Base-by-base conservation (phyloP, 2,888 invertebrate species). In the Belgica antarctica region DNA sequence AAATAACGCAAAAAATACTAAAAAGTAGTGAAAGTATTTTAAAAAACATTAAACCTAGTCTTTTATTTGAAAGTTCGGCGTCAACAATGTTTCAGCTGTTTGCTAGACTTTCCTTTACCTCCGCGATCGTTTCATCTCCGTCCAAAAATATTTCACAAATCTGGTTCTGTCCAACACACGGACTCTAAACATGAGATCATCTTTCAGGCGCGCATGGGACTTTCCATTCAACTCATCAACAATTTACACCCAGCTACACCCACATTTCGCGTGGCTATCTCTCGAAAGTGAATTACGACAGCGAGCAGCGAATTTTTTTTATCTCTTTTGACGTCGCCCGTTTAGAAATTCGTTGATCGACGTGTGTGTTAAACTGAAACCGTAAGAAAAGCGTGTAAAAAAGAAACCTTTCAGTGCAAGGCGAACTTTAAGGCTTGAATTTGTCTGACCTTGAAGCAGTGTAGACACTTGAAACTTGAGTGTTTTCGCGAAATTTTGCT, bases 21-120 rank as follows among this genome's bases (percentile, higher is more conserved):
- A 41, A 41, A 31, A 31, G 10, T 31, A 4, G 10, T 31, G 31
- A 31, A 31, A 31, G 2, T 41, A 15, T n/a, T 41, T 41, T n/a
- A 15, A 41, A 41, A 41, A 22, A 17, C 12, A 31, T 31, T n/a
- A n/a, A n/a, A n/a, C n/a, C n/a, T n/a, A n/a, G n/a, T n/a, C n/a
- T n/a, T n/a, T n/a, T n/a, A n/a, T n/a, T n/a, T n/a, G n/a, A n/a
- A n/a, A n/a, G n/a, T n/a, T n/a, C n/a, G n/a, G n/a, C n/a, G n/a
- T n/a, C n/a, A n/a, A n/a, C n/a, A n/a, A n/a, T n/a, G 34, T 31
- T 31, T 31, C 12, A 31, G 12, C 34, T 31, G 5, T 31, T 31
- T 31, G 5, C 34, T 22, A n/a, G 52, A 52, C 52, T 52, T 52
- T 52, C 4, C 17, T 52, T 52, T 41, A 31, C 52, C 7, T 52